Base-by-base conservation (phyloP, 2,888 invertebrate species). In the Sinohyriopsis cumingii region DNA sequence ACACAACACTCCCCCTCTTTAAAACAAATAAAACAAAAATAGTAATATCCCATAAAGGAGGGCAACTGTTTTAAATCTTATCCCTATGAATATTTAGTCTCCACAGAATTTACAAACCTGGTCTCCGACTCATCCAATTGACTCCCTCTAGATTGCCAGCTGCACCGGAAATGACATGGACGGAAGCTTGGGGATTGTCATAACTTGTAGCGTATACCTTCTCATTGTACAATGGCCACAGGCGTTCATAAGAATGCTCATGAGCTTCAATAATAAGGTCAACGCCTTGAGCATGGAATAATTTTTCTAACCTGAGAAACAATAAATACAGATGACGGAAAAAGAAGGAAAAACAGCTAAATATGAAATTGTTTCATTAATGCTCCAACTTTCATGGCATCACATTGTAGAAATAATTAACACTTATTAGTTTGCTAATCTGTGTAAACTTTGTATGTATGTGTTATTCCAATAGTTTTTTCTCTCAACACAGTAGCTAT, bases 251-350 rank as follows among this genome's bases (percentile, higher is more conserved):
- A 20, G 81, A 79, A 67, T 83, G 83, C 68, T 84, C 83, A 55
- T 84, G 84, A 7, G 82, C 83, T 68, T 85, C 79, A 24, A 87
- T 67, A 0, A 87, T 77, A 0, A 87, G 66, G 69, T 87, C 87
- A 7, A 87, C 86, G 9, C 83, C 85, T 71, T 80, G 82, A 9
- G 79, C 74, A 71, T 85, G 80, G 67, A 87, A 87, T 45, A 87
- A 64, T 55, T 84, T 83, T 65, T 87, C 87, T n/a, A 87, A 69
- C 20, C 86, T 86, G 73, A 55, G 74, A 79, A 19, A 60, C 53
- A 63, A 20, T 19, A 5, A 60, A 68, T 55, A 4, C 5, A 5
- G 57, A 20, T 25, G 3, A 55, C 28, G 20, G 45, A 24, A 20
- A 33, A 63, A 54, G 24, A 56, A 45, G 1, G 1, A 45, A 24